A percentile compares a stretch with the other conserved stretches of the same genome.
These are phyloP conservation scores for Frankliniella fusca DNA, from an alignment of 2,888 invertebrate species.

Conservation along the genomic window DNA sequence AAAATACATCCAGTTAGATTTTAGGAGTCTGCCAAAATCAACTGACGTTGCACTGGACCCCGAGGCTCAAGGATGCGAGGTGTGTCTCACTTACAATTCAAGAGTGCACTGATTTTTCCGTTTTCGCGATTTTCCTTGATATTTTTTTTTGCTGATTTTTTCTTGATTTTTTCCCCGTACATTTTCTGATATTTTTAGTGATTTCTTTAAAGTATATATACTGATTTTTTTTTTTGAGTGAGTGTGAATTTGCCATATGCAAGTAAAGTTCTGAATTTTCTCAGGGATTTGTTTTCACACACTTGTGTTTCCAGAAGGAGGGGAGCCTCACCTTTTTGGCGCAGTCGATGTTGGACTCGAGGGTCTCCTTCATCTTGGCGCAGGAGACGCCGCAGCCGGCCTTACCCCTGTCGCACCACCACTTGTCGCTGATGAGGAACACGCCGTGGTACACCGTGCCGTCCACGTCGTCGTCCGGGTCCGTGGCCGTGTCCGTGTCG, in stretches of 20 bases:
- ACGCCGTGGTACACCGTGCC: slow-evolving; percentile 25
- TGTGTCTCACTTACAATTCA: too few relatives aligned
- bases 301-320: not conserved
- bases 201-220: too few relatives aligned
- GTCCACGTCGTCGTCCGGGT: slow-evolving; percentile 17
- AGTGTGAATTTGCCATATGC: too few relatives aligned
- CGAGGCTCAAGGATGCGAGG: too few relatives aligned
- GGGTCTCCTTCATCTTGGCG: not conserved
- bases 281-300: not conserved
- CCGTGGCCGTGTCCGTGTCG: slow-evolving; percentile 11
- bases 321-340: not conserved
- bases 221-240: too few relatives aligned
- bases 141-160: too few relatives aligned
- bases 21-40: not conserved
- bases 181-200: too few relatives aligned
- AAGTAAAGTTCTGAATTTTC: not conserved
- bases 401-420: slow-evolving; percentile 7
- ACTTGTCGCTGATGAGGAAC: slow-evolving; percentile 24
- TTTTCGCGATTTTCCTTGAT: too few relatives aligned
- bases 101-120: too few relatives aligned
- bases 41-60: too few relatives aligned
- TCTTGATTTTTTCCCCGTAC: too few relatives aligned
- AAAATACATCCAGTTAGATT: not conserved
- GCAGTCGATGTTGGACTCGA: slow-evolving; percentile 22
- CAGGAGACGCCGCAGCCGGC: slow-evolving; percentile 13